Evolutionary conservation across 2,888 invertebrate genomes (phyloP).

Genomic region (Papilio gigon): DNA sequence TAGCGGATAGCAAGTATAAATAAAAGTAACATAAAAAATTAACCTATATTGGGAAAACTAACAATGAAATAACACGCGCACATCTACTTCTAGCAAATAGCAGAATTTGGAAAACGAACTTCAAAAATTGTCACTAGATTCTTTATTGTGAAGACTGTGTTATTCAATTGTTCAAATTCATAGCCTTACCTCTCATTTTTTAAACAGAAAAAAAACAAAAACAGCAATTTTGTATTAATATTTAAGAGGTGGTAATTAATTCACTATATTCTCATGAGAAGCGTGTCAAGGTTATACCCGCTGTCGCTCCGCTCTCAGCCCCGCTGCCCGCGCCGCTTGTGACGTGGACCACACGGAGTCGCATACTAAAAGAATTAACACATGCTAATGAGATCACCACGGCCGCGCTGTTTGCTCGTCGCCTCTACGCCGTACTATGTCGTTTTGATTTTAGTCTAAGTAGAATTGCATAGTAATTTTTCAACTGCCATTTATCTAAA

Average conservation of each 20-base stretch:
- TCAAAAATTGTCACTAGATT: too few species aligned
- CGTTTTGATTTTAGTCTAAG: slow-evolving; percentile 6
- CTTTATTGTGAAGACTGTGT: too few species aligned
- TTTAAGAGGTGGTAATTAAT: not conserved
- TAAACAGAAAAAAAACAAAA: not conserved
- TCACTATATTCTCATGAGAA: not conserved
- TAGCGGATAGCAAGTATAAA: not conserved
- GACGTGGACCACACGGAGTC: slow-evolving; percentile 6
- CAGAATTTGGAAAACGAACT: too few species aligned
- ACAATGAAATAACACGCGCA: too few species aligned
- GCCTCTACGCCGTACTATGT: slow-evolving; percentile 9
- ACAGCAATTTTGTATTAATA: not conserved
- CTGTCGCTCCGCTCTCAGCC: slow-evolving; percentile 18
- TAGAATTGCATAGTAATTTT: not conserved
- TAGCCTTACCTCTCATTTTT: too few species aligned
- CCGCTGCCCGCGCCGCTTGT: slow-evolving; percentile 5
- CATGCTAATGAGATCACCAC: slow-evolving; percentile 36
- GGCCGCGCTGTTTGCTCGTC: slow-evolving; percentile 29
- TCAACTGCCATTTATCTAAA: not conserved
- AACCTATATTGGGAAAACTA: too few species aligned
- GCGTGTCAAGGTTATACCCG: slow-evolving; percentile 23
- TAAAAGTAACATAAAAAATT: too few species aligned
- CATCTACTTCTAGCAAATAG: too few species aligned
- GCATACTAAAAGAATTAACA: slow-evolving; percentile 35
- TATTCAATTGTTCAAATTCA: too few species aligned